phyloP scores from a whole-genome alignment of 2,797 vertebrate species.

The Tarsius wallacei region DNA sequence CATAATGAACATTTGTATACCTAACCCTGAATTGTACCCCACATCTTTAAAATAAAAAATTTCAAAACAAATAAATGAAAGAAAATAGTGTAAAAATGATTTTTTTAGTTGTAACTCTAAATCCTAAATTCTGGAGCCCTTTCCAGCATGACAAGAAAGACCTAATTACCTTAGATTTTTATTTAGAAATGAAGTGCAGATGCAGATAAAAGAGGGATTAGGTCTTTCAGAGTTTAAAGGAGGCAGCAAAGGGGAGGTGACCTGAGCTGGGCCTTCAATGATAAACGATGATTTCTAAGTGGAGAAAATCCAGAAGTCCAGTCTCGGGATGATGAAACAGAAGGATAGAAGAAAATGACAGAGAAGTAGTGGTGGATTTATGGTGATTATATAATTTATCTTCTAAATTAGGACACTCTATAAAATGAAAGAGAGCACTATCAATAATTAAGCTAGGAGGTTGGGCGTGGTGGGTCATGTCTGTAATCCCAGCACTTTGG shows the following conservation, averaged over 20 bases:
- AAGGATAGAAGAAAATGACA: not conserved
- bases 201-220: not conserved
- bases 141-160: not conserved
- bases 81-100: not conserved
- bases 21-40: too few relatives aligned
- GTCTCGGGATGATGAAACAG: not conserved
- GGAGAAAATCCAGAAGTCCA: not conserved
- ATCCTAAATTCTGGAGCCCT: not conserved
- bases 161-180: not conserved
- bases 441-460: not conserved
- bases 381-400: not conserved
- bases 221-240: not conserved
- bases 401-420: not conserved
- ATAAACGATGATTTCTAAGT: not conserved
- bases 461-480: too few relatives aligned
- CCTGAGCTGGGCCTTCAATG: not conserved
- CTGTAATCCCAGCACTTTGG: too few relatives aligned
- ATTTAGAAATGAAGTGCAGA: not conserved
- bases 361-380: not conserved
- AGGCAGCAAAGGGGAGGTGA: accelerated
- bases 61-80: too few relatives aligned
- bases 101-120: not conserved
- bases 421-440: not conserved
- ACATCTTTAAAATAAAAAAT: too few relatives aligned
- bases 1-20: too few relatives aligned